These are phyloP conservation scores for Piscicola geometra DNA, from an alignment of 2,888 invertebrate species.

Conservation along the genomic window DNA sequence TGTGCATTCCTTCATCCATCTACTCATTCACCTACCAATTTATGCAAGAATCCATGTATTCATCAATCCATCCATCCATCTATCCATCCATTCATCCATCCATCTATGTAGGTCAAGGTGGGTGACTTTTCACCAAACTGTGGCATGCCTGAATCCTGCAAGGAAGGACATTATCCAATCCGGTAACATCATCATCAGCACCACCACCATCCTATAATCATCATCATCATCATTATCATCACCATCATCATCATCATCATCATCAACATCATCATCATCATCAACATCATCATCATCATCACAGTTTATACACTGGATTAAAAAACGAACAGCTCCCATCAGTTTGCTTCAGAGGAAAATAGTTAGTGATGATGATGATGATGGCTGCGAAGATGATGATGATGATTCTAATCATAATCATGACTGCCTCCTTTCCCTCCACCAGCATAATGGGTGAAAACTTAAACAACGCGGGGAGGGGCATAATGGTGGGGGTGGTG, in stretches of 20 bases:
- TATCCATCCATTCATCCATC: too few relatives aligned
- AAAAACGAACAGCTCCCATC: constrained; percentile 58
- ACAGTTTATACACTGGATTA: constrained; percentile 57
- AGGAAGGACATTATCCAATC: constrained; percentile 54
- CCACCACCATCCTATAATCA: too few relatives aligned
- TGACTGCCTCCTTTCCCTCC: too few relatives aligned
- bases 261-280: too few relatives aligned
- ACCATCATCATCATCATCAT: too few relatives aligned
- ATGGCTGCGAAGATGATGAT: too few relatives aligned
- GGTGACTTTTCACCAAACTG: constrained; percentile 55
- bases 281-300: not conserved
- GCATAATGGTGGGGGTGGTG: constrained; percentile 60
- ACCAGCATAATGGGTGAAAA: constrained; percentile 53
- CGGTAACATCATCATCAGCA: constrained; percentile 42
- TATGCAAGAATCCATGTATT: too few relatives aligned
- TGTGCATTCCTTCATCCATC: too few relatives aligned
- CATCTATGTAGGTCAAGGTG: constrained; percentile 35
- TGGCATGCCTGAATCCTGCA: constrained; percentile 56
- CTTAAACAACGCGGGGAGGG: constrained; percentile 59
- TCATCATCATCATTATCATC: too few relatives aligned
- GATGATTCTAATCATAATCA: too few relatives aligned
- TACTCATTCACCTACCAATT: too few relatives aligned
- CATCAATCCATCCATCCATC: too few relatives aligned
- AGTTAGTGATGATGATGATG: constrained; percentile 45
- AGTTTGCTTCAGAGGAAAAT: constrained; percentile 59